These are phyloP conservation scores for Geopemphigus sp. DNA, from an alignment of 1,140 invertebrate genomes.

Conservation along the genomic window DNA sequence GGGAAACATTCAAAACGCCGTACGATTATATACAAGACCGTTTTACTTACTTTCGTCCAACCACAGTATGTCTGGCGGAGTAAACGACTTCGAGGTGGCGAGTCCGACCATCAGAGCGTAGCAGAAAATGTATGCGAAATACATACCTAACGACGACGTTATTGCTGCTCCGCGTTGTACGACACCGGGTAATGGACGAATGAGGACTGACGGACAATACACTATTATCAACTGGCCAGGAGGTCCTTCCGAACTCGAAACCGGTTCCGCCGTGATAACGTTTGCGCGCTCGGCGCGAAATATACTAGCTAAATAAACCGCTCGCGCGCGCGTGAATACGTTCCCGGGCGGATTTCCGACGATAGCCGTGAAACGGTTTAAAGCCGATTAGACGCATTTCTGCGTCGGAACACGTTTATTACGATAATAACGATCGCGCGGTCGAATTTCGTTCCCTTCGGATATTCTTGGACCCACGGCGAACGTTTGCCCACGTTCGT, in stretches of 20 bases:
- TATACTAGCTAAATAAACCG: too few species aligned
- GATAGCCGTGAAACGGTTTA: neutral
- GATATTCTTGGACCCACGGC: too few species aligned
- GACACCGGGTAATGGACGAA: neutral
- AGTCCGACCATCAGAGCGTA: conserved; percentile 14
- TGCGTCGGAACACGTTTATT: too few species aligned
- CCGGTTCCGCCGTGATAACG: neutral
- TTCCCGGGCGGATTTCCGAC: neutral
- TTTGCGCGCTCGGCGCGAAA: neutral
- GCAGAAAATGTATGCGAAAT: conserved; percentile 39
- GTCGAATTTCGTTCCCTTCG: too few species aligned
- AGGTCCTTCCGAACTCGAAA: neutral
- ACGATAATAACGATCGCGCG: too few species aligned
- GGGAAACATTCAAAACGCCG: too few species aligned
- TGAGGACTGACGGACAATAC: neutral
- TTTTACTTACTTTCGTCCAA: conserved; percentile 39
- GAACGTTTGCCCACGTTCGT: too few species aligned
- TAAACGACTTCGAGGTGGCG: neutral
- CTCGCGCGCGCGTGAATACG: neutral
- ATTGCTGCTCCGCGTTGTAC: neutral
- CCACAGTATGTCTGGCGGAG: conserved; percentile 38
- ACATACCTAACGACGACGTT: conserved; percentile 29
- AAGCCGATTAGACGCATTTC: too few species aligned
- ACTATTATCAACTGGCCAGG: too few species aligned
- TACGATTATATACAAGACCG: too few species aligned